Percentiles rank a stretch among this genome's conserved stretches.
Evolutionary conservation across 2,797 vertebrate genomes (phyloP).

Genomic region (Gallirallus australis): DNA sequence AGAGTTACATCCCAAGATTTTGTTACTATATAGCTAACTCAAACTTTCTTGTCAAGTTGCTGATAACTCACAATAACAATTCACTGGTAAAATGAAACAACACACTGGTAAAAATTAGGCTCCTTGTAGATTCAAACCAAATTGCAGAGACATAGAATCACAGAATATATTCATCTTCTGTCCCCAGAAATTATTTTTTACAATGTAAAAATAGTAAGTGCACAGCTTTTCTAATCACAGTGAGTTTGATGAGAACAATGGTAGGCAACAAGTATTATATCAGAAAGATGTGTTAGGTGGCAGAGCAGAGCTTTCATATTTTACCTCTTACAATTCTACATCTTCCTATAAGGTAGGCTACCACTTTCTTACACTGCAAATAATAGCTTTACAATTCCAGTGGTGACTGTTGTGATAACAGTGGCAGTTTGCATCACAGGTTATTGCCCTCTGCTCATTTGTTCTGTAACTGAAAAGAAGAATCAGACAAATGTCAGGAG

Average conservation of each 20-base stretch:
- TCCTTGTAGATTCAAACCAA: background rate
- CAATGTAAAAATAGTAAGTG: background rate
- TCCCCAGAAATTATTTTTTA: background rate
- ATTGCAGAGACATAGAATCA: no score
- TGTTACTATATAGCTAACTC: background rate
- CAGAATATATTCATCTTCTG: background rate
- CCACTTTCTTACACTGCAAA: background rate
- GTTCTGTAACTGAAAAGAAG: background rate
- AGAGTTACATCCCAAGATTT: background rate
- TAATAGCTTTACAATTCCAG: background rate
- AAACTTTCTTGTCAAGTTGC: background rate
- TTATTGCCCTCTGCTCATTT: background rate
- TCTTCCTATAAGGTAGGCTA: background rate
- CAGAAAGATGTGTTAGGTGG: background rate
- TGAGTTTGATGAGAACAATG: background rate
- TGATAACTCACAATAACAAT: background rate
- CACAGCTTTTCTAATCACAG: background rate
- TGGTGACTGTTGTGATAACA: background rate
- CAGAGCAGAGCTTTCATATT: background rate
- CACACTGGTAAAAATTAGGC: background rate
- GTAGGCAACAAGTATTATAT: background rate
- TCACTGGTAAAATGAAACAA: background rate
- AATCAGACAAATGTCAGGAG: background rate
- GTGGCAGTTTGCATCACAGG: background rate
- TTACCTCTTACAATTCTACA: background rate